Conservation (phyloP, 1,140 invertebrate genomes). For the Sycophaga agraensis region DNA sequence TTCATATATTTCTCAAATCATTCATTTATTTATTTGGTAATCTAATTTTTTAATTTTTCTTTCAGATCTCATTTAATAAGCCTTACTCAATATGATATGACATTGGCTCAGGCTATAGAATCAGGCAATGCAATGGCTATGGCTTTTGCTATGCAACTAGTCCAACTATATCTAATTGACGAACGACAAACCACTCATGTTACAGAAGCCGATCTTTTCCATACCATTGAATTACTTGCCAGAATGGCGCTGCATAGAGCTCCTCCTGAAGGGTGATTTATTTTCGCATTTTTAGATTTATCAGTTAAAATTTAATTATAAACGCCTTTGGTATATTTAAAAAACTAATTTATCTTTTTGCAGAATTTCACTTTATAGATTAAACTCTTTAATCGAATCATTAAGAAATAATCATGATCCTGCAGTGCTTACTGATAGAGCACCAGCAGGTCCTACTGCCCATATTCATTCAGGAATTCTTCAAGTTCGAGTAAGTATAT, state of each 20-base stretch:
- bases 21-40: neutral
- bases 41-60: constrained; percentile 12
- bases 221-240: constrained; percentile 80
- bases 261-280: constrained; percentile 74
- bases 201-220: constrained; percentile 80
- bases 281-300: neutral
- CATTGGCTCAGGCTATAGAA: constrained; percentile 85
- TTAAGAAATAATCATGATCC: constrained; percentile 73
- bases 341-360: constrained; percentile 21
- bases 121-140: constrained; percentile 83
- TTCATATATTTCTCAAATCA: neutral
- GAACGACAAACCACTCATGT: constrained; percentile 77
- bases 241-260: constrained; percentile 74
- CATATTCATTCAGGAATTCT: constrained; percentile 92
- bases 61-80: constrained; percentile 64
- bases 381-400: constrained; percentile 74
- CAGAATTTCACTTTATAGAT: constrained; percentile 55
- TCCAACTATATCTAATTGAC: constrained; percentile 86
- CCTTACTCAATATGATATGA: constrained; percentile 78
- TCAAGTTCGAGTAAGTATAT: constrained; percentile 68
- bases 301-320: constrained; percentile 1
- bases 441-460: constrained; percentile 74
- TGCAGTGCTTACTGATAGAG: constrained; percentile 68
- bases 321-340: neutral
- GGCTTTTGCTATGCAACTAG: constrained; percentile 86